Base-by-base conservation (phyloP, 2,113 vertebrate species). In the Cygnus buccinator region DNA sequence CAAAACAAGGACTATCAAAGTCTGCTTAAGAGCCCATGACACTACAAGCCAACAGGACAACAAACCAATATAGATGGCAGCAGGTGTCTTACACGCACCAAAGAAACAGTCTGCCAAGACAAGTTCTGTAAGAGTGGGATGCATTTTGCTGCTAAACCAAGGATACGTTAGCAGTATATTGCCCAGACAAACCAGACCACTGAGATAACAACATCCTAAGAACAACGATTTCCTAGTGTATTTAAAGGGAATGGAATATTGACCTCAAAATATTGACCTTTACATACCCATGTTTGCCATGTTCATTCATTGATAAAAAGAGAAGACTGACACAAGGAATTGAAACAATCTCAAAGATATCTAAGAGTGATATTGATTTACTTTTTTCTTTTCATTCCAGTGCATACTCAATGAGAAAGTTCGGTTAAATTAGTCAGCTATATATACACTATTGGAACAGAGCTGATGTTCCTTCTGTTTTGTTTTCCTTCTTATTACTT, bases 351-450 rank as follows among this genome's bases (percentile, higher is more conserved):
- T 59, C 91, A 65, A 84, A 82, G 81, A 78, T 82, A 92, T 79
- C 48, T 48, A 77, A 93, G 89, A 92, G 43, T 68, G 43, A 26
- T 92, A 84, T 81, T 79, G 77, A 95, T 94, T 89, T 87, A 61
- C n/a, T 79, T 90, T 93, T 50, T 91, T 89, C 82, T 92, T 50
- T 91, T 89, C 84, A 84, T 94, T 89, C 87, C 74, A 95, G 70
- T 82, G 84, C 89, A 82, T 72, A 81, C 66, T 96, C 77, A 91
- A 22, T 79, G 35, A 93, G 57, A 44, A 94, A 96, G 95, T 94
- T 81, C 75, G 66, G 90, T 96, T 95, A 91, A 82, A 75, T 84
- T 77, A 92, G 59, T 41, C 70, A 78, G 87, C 73, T 84, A 87
- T 93, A 95, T 95, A 87, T 81, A 35, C 35, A 87, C 79, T 82